A percentile compares a stretch with the other conserved stretches of the same genome.
Evolutionary conservation across 2,797 vertebrate genomes (phyloP).

Genomic region (Columba guinea): DNA sequence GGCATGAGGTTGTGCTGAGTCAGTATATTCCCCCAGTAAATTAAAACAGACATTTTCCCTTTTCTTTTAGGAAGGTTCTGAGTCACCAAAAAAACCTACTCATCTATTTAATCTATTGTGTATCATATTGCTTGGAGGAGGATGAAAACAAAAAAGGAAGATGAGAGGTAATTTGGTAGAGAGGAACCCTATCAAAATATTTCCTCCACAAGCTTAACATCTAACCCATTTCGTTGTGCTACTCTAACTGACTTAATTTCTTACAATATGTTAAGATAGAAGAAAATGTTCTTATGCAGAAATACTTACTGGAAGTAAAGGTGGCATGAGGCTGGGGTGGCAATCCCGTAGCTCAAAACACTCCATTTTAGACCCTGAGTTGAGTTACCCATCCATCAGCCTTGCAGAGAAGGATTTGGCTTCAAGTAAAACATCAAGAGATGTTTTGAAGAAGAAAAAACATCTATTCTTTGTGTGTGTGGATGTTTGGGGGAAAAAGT

Average conservation of each 20-base stretch:
- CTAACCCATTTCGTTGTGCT: constrained; percentile 30
- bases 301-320: background rate
- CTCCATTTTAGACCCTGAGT: background rate
- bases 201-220: constrained; percentile 42
- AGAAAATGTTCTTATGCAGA: background rate
- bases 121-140: constrained; percentile 52
- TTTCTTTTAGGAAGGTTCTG: constrained; percentile 38
- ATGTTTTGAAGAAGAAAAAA: background rate
- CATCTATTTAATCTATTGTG: constrained; percentile 47
- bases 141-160: constrained; percentile 46
- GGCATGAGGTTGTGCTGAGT: background rate
- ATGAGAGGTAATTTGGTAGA: constrained; percentile 53
- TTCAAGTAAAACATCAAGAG: background rate
- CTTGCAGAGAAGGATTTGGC: background rate
- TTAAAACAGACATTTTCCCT: constrained; percentile 13
- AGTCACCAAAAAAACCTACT: constrained; percentile 63
- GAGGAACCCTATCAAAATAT: constrained; percentile 57
- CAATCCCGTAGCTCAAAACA: background rate
- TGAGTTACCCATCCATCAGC: background rate
- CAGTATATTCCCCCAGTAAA: constrained; percentile 1
- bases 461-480: background rate
- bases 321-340: background rate
- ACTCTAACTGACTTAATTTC: constrained; percentile 23
- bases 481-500: background rate
- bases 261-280: background rate